Base-by-base conservation (phyloP, 2,888 invertebrate genomes). In the Fragum fragum region DNA sequence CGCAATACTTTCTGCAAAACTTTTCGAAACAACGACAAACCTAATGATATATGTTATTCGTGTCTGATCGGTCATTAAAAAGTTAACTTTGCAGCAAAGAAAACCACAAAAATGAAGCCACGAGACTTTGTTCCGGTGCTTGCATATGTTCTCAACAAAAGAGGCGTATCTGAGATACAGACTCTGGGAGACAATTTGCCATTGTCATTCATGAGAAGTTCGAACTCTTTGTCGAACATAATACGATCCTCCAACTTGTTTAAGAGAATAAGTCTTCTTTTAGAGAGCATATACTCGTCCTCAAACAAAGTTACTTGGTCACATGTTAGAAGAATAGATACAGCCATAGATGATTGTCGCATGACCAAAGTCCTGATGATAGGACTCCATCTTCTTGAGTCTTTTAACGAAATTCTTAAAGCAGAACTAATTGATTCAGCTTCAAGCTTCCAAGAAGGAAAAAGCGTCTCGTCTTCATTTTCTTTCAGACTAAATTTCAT, bases 191-290 rank as follows among this genome's bases (percentile, higher is more conserved):
- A 1, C 3, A 57, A 2, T 57, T 26, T 21, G 2, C 26, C 57
- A 57, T 23, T 57, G 7, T 21, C 23, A 14, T 57, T 7, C 28
- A 5, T 26, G 1, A 57, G 23, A 1, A 57, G 11, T 57, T 57
- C 57, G 23, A 57, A 57, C 57, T 57, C 57, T 14, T 23, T 57
- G 26, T 57, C 57, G 14, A 57, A 57, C 57, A 57, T 21, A 2
- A 57, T 23, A 5, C n/a, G 26, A 26, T n/a, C 23, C 9, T 9
- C 23, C 28, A 57, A 26, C 1, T 57, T 57, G 14, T 57, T 57
- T 23, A 57, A 1, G 2, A 57, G 57, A 7, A 23, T 23, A 23
- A 57, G 26, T 7, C 23, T 26, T 11, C 23, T 57, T 21, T 21
- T 23, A 5, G 26, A 18, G 14, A 57, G 57, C 6, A 26, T 6